Conservation (phyloP, 2,888 invertebrate genomes). For the Hyposoter dolosus region DNA sequence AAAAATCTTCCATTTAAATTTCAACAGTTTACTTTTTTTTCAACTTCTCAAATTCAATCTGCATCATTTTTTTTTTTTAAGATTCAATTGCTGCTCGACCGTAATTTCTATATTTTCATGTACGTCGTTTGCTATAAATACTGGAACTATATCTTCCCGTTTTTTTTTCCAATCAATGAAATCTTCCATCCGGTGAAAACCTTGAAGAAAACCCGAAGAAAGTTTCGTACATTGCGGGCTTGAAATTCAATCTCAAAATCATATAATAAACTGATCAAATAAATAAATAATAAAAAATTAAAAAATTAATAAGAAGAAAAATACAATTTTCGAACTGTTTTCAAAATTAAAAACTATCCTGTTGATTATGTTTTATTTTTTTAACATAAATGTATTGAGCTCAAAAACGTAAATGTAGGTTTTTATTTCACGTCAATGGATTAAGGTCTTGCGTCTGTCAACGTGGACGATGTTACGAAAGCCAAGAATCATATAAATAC, state of each 20-base stretch:
- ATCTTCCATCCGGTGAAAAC: too few relatives aligned
- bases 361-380: not conserved
- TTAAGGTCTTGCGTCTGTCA: slow-evolving; percentile 28
- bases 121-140: not conserved
- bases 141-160: not conserved
- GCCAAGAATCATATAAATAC: slow-evolving; percentile 32
- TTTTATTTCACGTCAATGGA: slow-evolving; percentile 39
- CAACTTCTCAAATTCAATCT: not conserved
- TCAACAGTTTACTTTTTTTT: not conserved
- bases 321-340: not conserved
- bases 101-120: not conserved
- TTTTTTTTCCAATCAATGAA: not conserved
- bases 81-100: not conserved
- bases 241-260: too few relatives aligned
- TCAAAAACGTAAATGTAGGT: slow-evolving; percentile 7
- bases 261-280: too few relatives aligned
- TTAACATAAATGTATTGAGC: not conserved
- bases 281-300: too few relatives aligned
- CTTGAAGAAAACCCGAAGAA: too few relatives aligned
- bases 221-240: too few relatives aligned
- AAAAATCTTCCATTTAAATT: not conserved
- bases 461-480: slow-evolving; percentile 43
- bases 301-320: not conserved
- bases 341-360: not conserved
- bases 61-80: not conserved